Percentiles rank a stretch among this genome's conserved stretches.
Conservation (phyloP, 2,113 vertebrate genomes). For the Chaetodon auriga region DNA sequence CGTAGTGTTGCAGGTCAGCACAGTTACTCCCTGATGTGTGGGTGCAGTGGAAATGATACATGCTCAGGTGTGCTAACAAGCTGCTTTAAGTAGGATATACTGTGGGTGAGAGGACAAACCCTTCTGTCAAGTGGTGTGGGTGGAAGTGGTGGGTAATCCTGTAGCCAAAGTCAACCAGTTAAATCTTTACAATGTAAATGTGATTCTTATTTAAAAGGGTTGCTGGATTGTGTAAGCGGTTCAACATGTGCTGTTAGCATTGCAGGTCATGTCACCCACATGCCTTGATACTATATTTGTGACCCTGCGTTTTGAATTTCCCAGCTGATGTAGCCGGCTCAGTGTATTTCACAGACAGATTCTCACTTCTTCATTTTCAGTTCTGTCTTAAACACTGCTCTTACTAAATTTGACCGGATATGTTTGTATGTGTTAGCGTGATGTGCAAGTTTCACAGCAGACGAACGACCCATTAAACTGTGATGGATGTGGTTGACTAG, state of each 20-base stretch:
- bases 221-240: neutral
- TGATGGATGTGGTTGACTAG: conserved; percentile 47
- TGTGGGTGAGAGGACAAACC: conserved; percentile 19
- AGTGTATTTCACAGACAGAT: neutral
- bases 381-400: neutral
- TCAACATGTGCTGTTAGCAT: neutral
- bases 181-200: conserved; percentile 30
- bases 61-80: conserved; percentile 19
- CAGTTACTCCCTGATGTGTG: neutral
- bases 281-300: neutral
- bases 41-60: conserved; percentile 19
- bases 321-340: neutral
- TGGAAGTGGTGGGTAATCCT: neutral
- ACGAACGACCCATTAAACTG: conserved; percentile 40
- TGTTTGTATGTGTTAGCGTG: neutral
- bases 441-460: conserved; percentile 1
- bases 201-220: conserved; percentile 8
- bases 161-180: neutral
- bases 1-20: neutral
- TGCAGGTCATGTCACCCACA: neutral
- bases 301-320: conserved; percentile 26
- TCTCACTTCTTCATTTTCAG: no score
- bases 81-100: neutral
- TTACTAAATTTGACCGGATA: neutral
- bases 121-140: conserved; percentile 16